Evolutionary conservation across 2,797 vertebrate species (phyloP), one percentile per base, ranked within the genome.

Genomic region (Dicrostonyx torquatus): DNA sequence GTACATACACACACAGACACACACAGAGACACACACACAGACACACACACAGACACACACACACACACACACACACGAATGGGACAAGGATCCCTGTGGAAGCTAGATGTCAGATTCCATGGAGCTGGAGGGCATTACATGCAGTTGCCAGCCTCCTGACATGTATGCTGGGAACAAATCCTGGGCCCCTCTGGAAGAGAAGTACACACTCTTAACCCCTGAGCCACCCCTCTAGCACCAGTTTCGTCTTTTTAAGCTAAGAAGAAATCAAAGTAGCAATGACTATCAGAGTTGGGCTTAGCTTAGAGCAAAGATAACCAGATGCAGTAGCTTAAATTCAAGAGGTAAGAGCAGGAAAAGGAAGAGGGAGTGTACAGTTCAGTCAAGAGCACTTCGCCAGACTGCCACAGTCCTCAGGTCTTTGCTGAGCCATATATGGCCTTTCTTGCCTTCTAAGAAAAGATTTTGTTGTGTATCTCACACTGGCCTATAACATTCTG

Each of bases 211-310:
- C 43, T 55, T 8, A 37, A 31, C 5, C 24, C n/a, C 66, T 72
- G 26, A 72, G 15, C 48, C 66, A 72, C 58, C n/a, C 20, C 66
- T 72, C 66, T 40, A 18, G n/a, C 10, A 1, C 4, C 50, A 53
- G 95, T 95, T 82, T 83, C 73, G 58, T 77, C 64, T 64, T 75
- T 90, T 72, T 26, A 87, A 83, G 37, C 45, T 72, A 73, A 79
- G 37, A 45, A 95, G 75, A 95, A 87, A 68, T 94, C 83, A 90
- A 76, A 76, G 62, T 88, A 83, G 89, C 18, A 87, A 87, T 9
- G 43, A 11, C 0, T 93, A 85, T 75, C 75, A 84, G 64, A 79
- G 58, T 90, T 48, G 60, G 22, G 10, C 79, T 94, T 40, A 29
- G 43, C 40, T 85, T 3, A 11, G 22, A 92, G 29, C 60, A 77